Percentiles rank a stretch among this genome's conserved stretches.
Conservation (phyloP, 2,797 vertebrate genomes). For the Eulemur albifrons region DNA sequence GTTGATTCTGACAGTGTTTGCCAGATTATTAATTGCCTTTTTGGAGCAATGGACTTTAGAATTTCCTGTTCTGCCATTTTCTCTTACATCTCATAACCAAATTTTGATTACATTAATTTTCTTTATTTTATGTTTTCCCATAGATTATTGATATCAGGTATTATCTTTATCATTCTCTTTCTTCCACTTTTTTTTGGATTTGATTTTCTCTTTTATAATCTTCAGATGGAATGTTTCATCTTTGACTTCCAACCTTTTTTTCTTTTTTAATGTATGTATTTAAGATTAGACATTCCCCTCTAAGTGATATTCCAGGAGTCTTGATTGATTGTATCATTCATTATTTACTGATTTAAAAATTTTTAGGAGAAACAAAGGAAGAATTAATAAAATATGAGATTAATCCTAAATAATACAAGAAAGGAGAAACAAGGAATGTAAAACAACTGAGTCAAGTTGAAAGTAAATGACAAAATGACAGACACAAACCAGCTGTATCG, state of each 20-base stretch:
- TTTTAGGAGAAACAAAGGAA: background rate
- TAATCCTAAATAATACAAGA: background rate
- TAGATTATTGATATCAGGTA: background rate
- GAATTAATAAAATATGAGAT: background rate
- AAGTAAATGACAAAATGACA: background rate
- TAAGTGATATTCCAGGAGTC: background rate
- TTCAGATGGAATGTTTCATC: background rate
- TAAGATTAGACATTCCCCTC: background rate
- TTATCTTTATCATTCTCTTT: background rate
- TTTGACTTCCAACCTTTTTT: background rate
- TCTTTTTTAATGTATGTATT: background rate
- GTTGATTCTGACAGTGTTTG: no score
- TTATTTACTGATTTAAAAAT: background rate
- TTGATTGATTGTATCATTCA: background rate
- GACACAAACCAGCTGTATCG: background rate
- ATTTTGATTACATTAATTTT: background rate
- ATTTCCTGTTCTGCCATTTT: background rate
- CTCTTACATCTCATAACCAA: background rate
- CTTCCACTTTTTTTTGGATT: background rate
- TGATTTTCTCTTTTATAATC: conserved; percentile 28
- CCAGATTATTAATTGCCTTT: background rate
- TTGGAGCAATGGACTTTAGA: background rate
- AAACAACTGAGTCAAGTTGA: background rate
- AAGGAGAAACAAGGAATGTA: background rate
- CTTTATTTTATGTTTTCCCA: background rate